Evolutionary conservation across 1,140 invertebrate species (phyloP).

Genomic region (Polypedilum vanderplanki): DNA sequence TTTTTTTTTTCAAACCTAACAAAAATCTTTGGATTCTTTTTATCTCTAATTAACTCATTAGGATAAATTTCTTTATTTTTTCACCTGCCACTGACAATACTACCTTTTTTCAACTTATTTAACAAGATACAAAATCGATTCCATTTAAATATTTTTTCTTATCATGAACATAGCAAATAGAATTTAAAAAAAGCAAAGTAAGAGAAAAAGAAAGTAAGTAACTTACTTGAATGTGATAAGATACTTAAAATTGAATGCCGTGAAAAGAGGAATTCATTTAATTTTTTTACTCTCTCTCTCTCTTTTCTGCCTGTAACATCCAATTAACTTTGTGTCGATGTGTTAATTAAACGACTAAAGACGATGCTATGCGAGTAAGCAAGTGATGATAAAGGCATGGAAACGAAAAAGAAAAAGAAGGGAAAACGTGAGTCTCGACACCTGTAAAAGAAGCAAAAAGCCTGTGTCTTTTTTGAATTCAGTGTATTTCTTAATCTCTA

Average conservation of each 20-base stretch:
- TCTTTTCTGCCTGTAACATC: background rate
- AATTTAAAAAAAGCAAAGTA: background rate
- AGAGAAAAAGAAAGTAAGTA: conserved; percentile 8
- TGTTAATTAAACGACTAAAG: conserved; percentile 26
- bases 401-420: background rate
- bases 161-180: background rate
- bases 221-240: background rate
- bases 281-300: background rate
- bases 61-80: too few species aligned
- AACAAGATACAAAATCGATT: too few species aligned
- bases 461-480: background rate
- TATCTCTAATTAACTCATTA: too few species aligned
- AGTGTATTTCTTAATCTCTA: background rate
- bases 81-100: too few species aligned
- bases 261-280: conserved; percentile 13
- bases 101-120: too few species aligned
- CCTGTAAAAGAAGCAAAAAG: conserved; percentile 19
- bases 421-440: conserved; percentile 10
- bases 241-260: conserved; percentile 11
- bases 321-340: conserved; percentile 28
- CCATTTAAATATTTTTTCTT: too few species aligned
- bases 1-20: too few species aligned
- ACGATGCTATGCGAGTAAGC: conserved; percentile 1
- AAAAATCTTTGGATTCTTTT: too few species aligned
- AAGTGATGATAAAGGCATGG: background rate